Percentiles rank a stretch among this genome's conserved stretches.
Evolutionary conservation across 2,797 vertebrate genomes (phyloP).

Genomic region (Rhadinocentrus ornatus): DNA sequence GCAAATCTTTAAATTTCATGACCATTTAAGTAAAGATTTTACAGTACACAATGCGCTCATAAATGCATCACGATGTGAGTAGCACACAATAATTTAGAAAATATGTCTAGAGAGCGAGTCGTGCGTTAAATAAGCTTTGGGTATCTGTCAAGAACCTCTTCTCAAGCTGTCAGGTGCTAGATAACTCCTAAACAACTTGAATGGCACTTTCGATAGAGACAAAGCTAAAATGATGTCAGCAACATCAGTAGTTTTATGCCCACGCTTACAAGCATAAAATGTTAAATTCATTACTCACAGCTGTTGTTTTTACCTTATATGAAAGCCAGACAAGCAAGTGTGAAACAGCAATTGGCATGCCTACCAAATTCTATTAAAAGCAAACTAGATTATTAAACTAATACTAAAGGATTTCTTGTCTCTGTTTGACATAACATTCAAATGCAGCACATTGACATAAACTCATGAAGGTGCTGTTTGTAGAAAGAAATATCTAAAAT

Average conservation of each 20-base stretch:
- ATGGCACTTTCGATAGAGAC: slow-evolving; percentile 23
- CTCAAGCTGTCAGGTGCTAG: slow-evolving; percentile 51
- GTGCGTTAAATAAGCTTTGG: slow-evolving; percentile 54
- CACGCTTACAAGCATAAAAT: slow-evolving; percentile 42
- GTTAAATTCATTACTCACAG: slow-evolving; percentile 55
- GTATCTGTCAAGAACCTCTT: slow-evolving; percentile 41
- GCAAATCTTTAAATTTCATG: not conserved
- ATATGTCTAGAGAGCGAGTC: slow-evolving; percentile 43
- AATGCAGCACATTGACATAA: slow-evolving; percentile 9
- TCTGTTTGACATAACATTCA: slow-evolving; percentile 21
- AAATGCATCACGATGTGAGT: not conserved
- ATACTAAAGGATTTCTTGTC: slow-evolving; percentile 25
- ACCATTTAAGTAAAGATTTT: not conserved
- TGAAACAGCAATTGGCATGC: slow-evolving; percentile 23
- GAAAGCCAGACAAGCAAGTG: slow-evolving; percentile 24
- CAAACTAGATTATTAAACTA: not conserved
- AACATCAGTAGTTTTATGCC: slow-evolving; percentile 24
- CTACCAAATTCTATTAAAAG: slow-evolving; percentile 25
- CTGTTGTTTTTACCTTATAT: slow-evolving; percentile 56
- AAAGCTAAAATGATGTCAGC: slow-evolving; percentile 17
- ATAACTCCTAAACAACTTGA: slow-evolving; percentile 37
- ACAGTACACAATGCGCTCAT: not conserved
- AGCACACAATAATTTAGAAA: not conserved
- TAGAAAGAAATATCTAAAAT: not conserved
- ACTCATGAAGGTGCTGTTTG: slow-evolving; percentile 1